These are phyloP conservation scores for Macrosiphum euphorbiae DNA, from an alignment of 2,888 invertebrate species.

Conservation along the genomic window DNA sequence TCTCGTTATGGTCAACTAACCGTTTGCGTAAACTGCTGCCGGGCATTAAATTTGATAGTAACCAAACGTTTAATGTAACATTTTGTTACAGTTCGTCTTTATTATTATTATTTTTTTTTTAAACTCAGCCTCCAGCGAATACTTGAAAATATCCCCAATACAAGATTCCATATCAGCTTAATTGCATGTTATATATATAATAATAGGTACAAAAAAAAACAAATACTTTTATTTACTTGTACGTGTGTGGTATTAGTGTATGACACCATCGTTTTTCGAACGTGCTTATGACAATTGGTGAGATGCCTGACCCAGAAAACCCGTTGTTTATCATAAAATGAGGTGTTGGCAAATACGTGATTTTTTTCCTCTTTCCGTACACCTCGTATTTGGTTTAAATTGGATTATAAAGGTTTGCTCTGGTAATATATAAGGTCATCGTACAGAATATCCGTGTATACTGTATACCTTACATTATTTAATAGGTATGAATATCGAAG, in stretches of 20 bases:
- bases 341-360: slow-evolving; percentile 36
- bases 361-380: slow-evolving; percentile 19
- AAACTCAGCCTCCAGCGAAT: slow-evolving; percentile 12
- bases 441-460: slow-evolving; percentile 5
- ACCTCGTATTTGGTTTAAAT: slow-evolving; percentile 28
- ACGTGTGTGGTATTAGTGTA: neutral
- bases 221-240: neutral
- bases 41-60: slow-evolving; percentile 52
- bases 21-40: slow-evolving; percentile 60
- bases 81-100: slow-evolving; percentile 52
- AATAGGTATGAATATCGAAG: slow-evolving; percentile 41
- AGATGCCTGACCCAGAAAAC: neutral
- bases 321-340: slow-evolving; percentile 17
- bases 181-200: neutral
- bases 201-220: neutral
- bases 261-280: neutral
- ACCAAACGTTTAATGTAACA: slow-evolving; percentile 15
- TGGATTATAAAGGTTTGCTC: slow-evolving; percentile 54
- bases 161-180: slow-evolving; percentile 27
- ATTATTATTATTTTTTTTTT: neutral
- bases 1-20: slow-evolving; percentile 64
- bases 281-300: slow-evolving; percentile 46
- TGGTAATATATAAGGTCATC: slow-evolving; percentile 25
- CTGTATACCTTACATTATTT: slow-evolving; percentile 36
- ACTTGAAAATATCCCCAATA: neutral